A percentile compares a stretch with the other conserved stretches of the same genome.
These are phyloP conservation scores for Leptopilina boulardi DNA, from an alignment of 1,140 invertebrate genomes.

Conservation along the genomic window DNA sequence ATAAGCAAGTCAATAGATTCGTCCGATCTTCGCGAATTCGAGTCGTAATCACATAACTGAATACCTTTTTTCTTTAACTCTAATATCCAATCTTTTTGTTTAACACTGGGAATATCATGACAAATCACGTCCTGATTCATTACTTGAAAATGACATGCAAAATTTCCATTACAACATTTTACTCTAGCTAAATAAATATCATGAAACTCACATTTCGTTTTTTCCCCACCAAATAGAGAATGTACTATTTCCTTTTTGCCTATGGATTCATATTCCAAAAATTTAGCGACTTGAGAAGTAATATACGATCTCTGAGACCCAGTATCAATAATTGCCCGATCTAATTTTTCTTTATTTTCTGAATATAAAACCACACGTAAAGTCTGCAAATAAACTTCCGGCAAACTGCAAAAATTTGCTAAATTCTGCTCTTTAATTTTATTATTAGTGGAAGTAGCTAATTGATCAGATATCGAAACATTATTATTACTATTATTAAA, in stretches of 20 bases:
- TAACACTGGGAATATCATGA: constrained; percentile 33
- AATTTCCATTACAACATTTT: constrained; percentile 26
- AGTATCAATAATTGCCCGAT: constrained; percentile 44
- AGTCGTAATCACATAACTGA: constrained; percentile 33
- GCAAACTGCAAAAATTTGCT: background rate
- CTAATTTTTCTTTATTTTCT: constrained; percentile 11
- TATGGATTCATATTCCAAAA: constrained; percentile 34
- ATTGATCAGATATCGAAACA: background rate
- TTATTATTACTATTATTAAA: background rate
- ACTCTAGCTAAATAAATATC: constrained; percentile 31
- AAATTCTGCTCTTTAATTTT: background rate
- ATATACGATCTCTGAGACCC: constrained; percentile 47
- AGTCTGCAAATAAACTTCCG: constrained; percentile 44
- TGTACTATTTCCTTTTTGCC: constrained; percentile 31
- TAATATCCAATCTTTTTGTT: constrained; percentile 17
- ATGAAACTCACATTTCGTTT: constrained; percentile 24
- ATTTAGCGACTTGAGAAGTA: background rate
- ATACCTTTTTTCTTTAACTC: constrained; percentile 32
- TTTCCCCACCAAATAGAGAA: constrained; percentile 36
- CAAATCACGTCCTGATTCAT: constrained; percentile 36
- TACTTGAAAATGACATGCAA: constrained; percentile 39
- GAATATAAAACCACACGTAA: constrained; percentile 29
- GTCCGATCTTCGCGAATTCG: constrained; percentile 19
- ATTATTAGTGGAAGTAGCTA: too few relatives aligned
- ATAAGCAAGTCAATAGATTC: constrained; percentile 22